phyloP scores from a whole-genome alignment of 2,113 vertebrate genomes.

The Vidua chalybeata region DNA sequence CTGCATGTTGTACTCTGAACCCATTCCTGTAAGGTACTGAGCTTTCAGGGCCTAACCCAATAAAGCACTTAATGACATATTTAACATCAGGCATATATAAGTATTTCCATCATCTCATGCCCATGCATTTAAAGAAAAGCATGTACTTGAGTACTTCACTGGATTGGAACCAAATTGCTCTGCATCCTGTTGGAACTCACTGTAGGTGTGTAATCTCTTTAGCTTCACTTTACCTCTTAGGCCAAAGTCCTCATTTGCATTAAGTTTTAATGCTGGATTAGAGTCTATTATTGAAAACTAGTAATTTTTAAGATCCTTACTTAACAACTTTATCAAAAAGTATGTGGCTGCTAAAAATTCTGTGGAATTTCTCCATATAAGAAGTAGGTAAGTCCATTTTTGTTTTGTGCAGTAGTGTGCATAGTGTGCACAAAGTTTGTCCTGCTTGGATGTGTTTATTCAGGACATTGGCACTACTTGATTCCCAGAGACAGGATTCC shows the following conservation, averaged over 20 bases:
- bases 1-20: neutral
- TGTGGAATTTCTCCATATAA: neutral
- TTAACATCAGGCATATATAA: neutral
- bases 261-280: neutral
- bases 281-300: neutral
- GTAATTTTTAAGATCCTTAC: neutral
- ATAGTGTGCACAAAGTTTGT: neutral
- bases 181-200: neutral
- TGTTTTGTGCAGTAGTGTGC: neutral
- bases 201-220: neutral
- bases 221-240: neutral
- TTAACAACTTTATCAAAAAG: neutral
- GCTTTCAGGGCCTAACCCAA: slow-evolving; percentile 25
- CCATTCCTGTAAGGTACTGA: neutral
- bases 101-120: neutral
- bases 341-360: neutral
- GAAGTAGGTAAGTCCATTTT: neutral
- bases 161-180: slow-evolving; percentile 10
- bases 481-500: neutral
- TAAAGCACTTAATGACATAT: slow-evolving; percentile 33
- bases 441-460: neutral
- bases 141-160: neutral
- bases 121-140: neutral
- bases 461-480: neutral
- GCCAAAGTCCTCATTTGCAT: neutral